Evolutionary conservation across 2,797 vertebrate species (phyloP).

Genomic region (Ctenochaetus hawaiiensis): DNA sequence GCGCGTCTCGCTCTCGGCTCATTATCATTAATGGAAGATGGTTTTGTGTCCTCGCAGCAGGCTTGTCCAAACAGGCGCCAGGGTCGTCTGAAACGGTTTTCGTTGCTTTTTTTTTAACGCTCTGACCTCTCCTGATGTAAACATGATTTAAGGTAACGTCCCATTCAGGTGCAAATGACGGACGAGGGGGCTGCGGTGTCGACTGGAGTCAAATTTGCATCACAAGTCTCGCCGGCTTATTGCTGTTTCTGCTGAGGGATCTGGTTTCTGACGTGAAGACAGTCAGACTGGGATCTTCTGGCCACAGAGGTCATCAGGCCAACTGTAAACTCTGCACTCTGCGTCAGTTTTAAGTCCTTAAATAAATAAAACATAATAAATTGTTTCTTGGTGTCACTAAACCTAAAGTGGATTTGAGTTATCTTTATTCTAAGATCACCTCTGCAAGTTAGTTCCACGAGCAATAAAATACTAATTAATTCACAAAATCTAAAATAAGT

Average conservation of each 20-base stretch:
- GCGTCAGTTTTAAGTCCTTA: not conserved
- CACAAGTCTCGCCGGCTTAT: conserved; percentile 60
- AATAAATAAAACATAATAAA: not conserved
- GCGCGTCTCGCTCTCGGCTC: conserved; percentile 54
- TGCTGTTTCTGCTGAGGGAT: conserved; percentile 50
- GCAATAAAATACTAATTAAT: not conserved
- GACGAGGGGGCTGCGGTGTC: conserved; percentile 42
- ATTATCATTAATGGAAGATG: conserved; percentile 69
- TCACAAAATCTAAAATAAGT: not conserved
- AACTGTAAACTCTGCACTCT: conserved; percentile 2
- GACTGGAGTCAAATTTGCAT: conserved; percentile 74
- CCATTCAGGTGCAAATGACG: conserved; percentile 81
- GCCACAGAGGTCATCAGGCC: conserved; percentile 30
- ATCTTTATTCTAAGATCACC: not conserved
- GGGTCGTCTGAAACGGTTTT: conserved; percentile 67
- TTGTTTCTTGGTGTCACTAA: not conserved
- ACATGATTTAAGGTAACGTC: conserved; percentile 68
- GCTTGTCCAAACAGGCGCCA: conserved; percentile 88
- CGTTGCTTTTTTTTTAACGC: conserved; percentile 40
- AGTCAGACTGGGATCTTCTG: conserved; percentile 18
- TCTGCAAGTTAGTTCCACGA: not conserved
- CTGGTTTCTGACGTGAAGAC: conserved; percentile 50
- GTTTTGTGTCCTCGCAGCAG: conserved; percentile 77
- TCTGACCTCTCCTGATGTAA: conserved; percentile 68
- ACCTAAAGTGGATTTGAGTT: not conserved